phyloP scores from a whole-genome alignment of 2,113 vertebrate species.

The Mastomys coucha region DNA sequence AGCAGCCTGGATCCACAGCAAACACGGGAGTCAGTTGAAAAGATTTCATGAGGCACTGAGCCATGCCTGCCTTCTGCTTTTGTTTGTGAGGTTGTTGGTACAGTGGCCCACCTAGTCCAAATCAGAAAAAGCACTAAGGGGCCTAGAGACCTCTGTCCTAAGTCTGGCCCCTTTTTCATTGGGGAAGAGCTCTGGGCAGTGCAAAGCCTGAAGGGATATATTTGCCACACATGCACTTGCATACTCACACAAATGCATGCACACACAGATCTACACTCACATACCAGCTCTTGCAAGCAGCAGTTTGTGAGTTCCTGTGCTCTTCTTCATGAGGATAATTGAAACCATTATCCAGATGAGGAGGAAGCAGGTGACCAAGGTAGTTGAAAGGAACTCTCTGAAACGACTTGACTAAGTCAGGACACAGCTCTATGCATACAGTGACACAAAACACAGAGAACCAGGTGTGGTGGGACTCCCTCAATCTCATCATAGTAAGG shows the following conservation, averaged over 20 bases:
- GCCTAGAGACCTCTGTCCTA: neutral
- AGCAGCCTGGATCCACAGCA: constrained; percentile 30
- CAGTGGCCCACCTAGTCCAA: neutral
- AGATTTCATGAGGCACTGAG: neutral
- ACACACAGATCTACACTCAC: neutral
- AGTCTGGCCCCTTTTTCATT: neutral
- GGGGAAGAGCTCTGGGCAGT: neutral
- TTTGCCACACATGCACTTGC: neutral
- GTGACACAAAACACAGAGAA: neutral
- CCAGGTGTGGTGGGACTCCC: neutral
- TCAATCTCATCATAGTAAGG: neutral
- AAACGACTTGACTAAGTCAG: neutral
- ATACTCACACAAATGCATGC: neutral
- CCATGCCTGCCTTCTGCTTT: neutral
- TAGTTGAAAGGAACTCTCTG: neutral
- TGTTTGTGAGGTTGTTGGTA: neutral
- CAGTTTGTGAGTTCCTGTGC: neutral
- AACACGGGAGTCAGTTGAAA: constrained; percentile 8
- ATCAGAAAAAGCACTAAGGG: neutral
- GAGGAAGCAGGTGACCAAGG: neutral
- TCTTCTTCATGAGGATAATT: neutral
- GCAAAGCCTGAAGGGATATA: neutral
- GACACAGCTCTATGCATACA: neutral
- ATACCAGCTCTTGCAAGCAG: neutral
- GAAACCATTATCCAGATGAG: neutral